Evolutionary conservation across 2,797 vertebrate genomes (phyloP), one percentile per base, ranked within the genome.

Genomic region (Scleropages formosus): DNA sequence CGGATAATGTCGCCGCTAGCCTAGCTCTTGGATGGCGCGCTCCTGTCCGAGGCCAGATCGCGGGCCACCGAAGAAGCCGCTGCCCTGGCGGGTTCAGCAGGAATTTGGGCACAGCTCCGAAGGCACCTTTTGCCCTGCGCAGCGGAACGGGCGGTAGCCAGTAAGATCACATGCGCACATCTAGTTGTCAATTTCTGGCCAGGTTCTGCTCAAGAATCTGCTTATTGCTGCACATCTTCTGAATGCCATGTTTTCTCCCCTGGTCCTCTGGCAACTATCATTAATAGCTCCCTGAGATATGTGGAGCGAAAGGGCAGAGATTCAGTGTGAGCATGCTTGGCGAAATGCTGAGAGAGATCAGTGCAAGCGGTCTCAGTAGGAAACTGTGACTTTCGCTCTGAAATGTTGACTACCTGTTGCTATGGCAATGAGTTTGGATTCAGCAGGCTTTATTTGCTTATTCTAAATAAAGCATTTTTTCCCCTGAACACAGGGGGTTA

Each of bases 381-480:
- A 90, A 89, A 87, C 68, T 82, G 81, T 78, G 77, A 79, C 78
- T 83, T 86, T 84, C 85, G 80, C 67, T 78, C 82, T 88, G 85
- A 86, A 90, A 88, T 93, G 92, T 93, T 93, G 92, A 92, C 89
- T 91, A 89, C 86, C 84, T 90, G 92, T 93, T 91, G 90, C 90
- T 90, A 93, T 92, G 90, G 89, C 86, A 79, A 93, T 89, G 79
- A 79, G 80, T 88, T 89, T 88, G 84, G 87, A 89, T 89, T 86
- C 88, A 85, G 84, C 87, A 85, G 86, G 88, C 88, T 90, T 87
- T 72, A 72, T 78, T 84, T 86, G 83, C 87, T 81, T 90, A 86
- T 91, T 93, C 91, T 92, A 92, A 92, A 92, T 92, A 93, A 93
- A 93, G 92, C 84, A 81, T 80, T 84, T 83, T 86, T 86, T 63